Evolutionary conservation across 1,140 invertebrate species (phyloP).

Genomic region (Hormaphis cornu): DNA sequence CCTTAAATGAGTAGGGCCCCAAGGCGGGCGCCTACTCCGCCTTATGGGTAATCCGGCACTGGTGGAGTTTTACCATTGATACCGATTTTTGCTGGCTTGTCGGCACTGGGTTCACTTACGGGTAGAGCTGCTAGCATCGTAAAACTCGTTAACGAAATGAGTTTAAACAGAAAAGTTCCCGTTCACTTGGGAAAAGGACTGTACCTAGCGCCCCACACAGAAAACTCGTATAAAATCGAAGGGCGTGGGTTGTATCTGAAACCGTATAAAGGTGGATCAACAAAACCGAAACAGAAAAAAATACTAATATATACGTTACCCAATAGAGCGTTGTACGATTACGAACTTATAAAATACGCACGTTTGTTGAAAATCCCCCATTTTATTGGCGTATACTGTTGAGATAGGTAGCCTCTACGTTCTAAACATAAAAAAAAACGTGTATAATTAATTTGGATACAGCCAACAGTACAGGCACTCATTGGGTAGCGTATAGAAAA

Average conservation of each 20-base stretch:
- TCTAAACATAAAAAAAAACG: not conserved
- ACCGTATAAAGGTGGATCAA: not conserved
- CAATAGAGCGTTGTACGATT: not conserved
- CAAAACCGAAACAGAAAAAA: not conserved
- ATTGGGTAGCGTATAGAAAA: not conserved
- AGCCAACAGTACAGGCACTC: too few species aligned
- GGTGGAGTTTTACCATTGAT: too few species aligned
- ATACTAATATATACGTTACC: constrained; percentile 2
- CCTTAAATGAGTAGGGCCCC: too few species aligned
- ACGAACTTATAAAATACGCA: too few species aligned
- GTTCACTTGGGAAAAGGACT: not conserved
- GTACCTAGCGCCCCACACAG: not conserved
- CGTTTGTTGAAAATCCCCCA: not conserved
- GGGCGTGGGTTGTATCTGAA: constrained; percentile 28
- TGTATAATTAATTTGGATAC: too few species aligned
- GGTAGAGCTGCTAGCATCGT: not conserved
- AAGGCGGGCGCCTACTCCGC: too few species aligned
- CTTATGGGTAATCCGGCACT: too few species aligned
- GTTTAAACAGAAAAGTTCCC: not conserved
- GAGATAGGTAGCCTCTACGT: not conserved
- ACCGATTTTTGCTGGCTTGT: not conserved
- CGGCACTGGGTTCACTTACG: not conserved
- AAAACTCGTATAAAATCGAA: not conserved
- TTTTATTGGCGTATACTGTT: not conserved
- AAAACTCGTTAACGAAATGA: not conserved